phyloP scores from a whole-genome alignment of 2,888 invertebrate species.

The Eubasilissa splendida region DNA sequence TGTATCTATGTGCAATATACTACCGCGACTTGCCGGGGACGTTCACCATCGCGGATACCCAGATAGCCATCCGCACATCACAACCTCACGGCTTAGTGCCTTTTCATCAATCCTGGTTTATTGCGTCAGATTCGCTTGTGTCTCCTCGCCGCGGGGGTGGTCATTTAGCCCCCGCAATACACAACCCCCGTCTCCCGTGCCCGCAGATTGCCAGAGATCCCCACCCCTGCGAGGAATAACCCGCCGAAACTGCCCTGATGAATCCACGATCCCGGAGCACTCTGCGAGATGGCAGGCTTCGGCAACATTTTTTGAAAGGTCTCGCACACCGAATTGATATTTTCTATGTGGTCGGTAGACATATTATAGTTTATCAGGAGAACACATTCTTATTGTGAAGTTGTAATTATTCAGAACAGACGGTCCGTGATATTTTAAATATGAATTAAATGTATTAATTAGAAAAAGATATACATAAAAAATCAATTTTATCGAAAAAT shows the following conservation, averaged over 20 bases:
- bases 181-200: neutral
- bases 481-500: no score
- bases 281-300: conserved; percentile 24
- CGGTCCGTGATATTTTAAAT: no score
- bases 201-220: neutral
- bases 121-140: conserved; percentile 72
- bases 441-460: no score
- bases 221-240: neutral
- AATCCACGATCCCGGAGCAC: conserved; percentile 28
- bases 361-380: no score
- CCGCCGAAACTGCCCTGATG: conserved; percentile 10
- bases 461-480: no score
- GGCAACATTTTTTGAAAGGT: neutral
- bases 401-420: no score
- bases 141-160: conserved; percentile 25
- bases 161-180: conserved; percentile 40
- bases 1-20: no score
- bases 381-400: no score
- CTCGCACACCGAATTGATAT: no score
- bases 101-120: conserved; percentile 76
- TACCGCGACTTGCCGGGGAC: no score
- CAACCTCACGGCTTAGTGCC: conserved; percentile 76
- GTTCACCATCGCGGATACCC: no score
- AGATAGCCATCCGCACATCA: conserved; percentile 61
- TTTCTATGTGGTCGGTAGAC: no score